These are phyloP conservation scores for Scomber scombrus DNA, from an alignment of 2,113 vertebrate species.

Conservation along the genomic window DNA sequence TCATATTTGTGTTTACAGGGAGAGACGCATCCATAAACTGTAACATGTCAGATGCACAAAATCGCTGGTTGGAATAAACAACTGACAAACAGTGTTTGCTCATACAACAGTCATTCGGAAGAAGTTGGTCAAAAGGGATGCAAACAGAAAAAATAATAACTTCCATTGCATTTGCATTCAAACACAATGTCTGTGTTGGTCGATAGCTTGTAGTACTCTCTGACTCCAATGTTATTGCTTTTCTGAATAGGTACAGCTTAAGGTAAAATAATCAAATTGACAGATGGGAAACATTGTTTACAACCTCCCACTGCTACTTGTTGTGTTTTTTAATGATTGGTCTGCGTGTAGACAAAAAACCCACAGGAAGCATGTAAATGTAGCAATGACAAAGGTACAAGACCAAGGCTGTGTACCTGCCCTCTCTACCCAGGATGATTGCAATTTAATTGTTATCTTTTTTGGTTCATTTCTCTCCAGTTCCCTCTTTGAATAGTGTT, in stretches of 20 bases:
- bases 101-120: not conserved
- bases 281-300: constrained; percentile 23
- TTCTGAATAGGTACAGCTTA: constrained; percentile 3
- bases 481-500: too few relatives aligned
- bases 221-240: constrained; percentile 38
- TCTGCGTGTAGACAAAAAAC: not conserved
- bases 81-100: constrained; percentile 23
- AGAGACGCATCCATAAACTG: constrained; percentile 41
- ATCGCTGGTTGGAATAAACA: constrained; percentile 34
- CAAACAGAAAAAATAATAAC: constrained; percentile 17
- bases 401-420: not conserved
- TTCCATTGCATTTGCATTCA: constrained; percentile 39
- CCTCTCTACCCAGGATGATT: not conserved
- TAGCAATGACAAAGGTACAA: not conserved
- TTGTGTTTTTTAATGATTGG: constrained; percentile 9
- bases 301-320: not conserved
- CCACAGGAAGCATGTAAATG: not conserved
- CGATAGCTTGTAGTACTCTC: constrained; percentile 31
- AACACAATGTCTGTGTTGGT: not conserved
- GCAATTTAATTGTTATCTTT: not conserved
- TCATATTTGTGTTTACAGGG: constrained; percentile 53
- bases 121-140: constrained; percentile 8
- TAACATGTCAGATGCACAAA: constrained; percentile 38
- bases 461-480: too few relatives aligned
- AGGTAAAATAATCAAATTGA: constrained; percentile 26